Conservation (phyloP, 2,113 vertebrate genomes). For the Leiothrix lutea region DNA sequence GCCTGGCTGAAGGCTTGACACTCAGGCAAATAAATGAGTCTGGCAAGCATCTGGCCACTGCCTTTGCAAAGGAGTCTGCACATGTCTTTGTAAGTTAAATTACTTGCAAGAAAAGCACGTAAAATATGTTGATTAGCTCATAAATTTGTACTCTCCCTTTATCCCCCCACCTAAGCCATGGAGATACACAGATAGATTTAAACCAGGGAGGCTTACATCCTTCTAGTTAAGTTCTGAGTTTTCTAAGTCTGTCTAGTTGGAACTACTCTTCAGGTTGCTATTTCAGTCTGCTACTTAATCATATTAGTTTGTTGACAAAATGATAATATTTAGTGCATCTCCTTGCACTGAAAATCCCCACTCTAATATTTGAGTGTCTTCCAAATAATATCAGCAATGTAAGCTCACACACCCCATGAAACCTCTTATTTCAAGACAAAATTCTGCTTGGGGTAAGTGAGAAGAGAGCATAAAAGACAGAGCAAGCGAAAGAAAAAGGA, state of each 20-base stretch:
- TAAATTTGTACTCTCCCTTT: neutral
- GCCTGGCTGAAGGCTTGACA: neutral
- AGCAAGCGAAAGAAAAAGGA: neutral
- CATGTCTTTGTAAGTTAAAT: neutral
- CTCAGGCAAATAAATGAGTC: neutral
- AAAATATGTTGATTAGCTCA: neutral
- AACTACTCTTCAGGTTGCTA: neutral
- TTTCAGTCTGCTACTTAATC: neutral
- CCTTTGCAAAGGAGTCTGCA: neutral
- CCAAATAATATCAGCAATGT: neutral
- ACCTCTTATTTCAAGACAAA: neutral
- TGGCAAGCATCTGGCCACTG: neutral
- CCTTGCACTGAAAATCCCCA: neutral
- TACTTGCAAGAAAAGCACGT: neutral
- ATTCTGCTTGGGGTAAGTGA: neutral
- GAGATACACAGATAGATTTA: neutral
- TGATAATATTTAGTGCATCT: neutral
- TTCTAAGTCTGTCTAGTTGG: neutral
- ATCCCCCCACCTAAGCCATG: fast-evolving
- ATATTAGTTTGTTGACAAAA: neutral
- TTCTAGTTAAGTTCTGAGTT: neutral
- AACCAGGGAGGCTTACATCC: neutral
- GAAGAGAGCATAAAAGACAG: neutral
- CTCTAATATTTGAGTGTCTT: neutral
- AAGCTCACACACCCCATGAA: neutral